These are phyloP conservation scores for Drosophila sordidula DNA, from an alignment of 2,888 invertebrate species.

Conservation along the genomic window DNA sequence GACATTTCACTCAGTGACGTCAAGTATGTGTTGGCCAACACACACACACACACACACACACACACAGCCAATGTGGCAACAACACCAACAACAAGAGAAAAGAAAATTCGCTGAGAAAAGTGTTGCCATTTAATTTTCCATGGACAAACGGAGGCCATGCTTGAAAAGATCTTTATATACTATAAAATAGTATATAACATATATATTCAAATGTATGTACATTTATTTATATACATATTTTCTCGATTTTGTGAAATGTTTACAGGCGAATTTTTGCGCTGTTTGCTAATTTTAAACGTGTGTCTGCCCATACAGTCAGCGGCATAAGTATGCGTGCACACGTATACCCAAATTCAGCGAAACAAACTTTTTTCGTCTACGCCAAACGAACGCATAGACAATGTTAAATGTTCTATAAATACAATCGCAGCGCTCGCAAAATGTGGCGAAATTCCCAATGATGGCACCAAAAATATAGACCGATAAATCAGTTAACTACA, in stretches of 20 bases:
- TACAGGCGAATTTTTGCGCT: slow-evolving; percentile 50
- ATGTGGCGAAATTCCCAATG: slow-evolving; percentile 68
- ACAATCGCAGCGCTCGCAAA: slow-evolving; percentile 36
- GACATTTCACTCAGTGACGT: slow-evolving; percentile 74
- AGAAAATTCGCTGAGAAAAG: slow-evolving; percentile 20
- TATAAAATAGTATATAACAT: slow-evolving; percentile 11
- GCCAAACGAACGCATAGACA: slow-evolving; percentile 60
- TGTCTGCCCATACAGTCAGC: slow-evolving; percentile 28
- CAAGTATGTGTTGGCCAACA: slow-evolving; percentile 30
- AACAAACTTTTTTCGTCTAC: slow-evolving; percentile 43
- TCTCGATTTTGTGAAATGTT: slow-evolving; percentile 43
- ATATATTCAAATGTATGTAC: not conserved
- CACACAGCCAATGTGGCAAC: slow-evolving; percentile 29
- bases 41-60: slow-evolving; percentile 1
- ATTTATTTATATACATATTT: slow-evolving; percentile 19
- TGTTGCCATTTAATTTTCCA: slow-evolving; percentile 67
- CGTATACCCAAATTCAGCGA: slow-evolving; percentile 20
- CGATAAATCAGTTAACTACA: not conserved
- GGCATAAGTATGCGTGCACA: slow-evolving; percentile 28
- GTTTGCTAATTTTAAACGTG: slow-evolving; percentile 62
- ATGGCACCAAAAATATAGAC: slow-evolving; percentile 26
- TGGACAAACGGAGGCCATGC: slow-evolving; percentile 42
- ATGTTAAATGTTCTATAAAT: slow-evolving; percentile 58
- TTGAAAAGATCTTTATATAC: slow-evolving; percentile 5
- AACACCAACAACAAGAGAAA: slow-evolving; percentile 10